Evolutionary conservation across 2,888 invertebrate species (phyloP).

Genomic region (Sphinx pinastri): DNA sequence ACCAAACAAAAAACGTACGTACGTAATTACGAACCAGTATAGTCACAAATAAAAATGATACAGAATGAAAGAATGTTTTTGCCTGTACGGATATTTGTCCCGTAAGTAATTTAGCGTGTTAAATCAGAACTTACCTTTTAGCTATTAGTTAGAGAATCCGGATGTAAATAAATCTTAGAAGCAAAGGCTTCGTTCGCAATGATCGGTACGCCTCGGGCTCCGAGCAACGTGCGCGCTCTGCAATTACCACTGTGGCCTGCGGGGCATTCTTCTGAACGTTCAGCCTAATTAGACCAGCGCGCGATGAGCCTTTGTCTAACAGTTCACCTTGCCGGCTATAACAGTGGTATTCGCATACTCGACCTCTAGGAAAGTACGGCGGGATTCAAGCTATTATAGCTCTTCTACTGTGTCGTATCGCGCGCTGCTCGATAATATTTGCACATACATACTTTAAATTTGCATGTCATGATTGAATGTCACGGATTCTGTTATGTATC

Average conservation of each 20-base stretch:
- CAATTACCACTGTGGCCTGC: slow-evolving; percentile 69
- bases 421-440: background rate
- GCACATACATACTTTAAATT: slow-evolving; percentile 17
- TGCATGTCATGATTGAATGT: slow-evolving; percentile 21
- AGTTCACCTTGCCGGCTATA: slow-evolving; percentile 75
- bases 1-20: background rate
- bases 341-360: slow-evolving; percentile 51
- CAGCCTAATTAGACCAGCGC: slow-evolving; percentile 72
- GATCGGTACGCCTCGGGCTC: slow-evolving; percentile 50
- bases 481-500: slow-evolving; percentile 9
- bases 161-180: slow-evolving; percentile 74
- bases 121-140: slow-evolving; percentile 3
- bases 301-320: slow-evolving; percentile 80
- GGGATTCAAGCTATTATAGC: slow-evolving; percentile 51
- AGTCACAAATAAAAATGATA: background rate
- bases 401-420: background rate
- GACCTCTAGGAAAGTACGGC: slow-evolving; percentile 68
- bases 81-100: slow-evolving; percentile 19
- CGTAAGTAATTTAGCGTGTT: slow-evolving; percentile 1
- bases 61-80: background rate
- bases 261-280: slow-evolving; percentile 71
- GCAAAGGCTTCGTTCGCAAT: slow-evolving; percentile 61
- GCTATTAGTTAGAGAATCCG: slow-evolving; percentile 61
- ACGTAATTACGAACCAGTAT: background rate
- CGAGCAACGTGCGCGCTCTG: slow-evolving; percentile 55